phyloP scores from a whole-genome alignment of 1,140 invertebrate genomes.

The Planococcus citri region DNA sequence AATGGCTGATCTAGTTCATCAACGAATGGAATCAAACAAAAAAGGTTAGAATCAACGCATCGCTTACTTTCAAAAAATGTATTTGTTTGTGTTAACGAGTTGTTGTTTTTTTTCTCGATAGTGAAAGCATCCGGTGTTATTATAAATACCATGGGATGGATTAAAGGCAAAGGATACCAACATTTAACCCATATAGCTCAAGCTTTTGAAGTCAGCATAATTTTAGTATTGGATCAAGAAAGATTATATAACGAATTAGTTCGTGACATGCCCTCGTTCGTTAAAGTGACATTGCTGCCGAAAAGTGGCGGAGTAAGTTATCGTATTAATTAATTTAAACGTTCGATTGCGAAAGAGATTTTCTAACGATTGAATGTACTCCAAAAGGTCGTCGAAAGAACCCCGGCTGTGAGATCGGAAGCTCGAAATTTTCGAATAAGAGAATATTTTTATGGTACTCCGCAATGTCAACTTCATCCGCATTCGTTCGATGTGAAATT shows the following conservation, averaged over 20 bases:
- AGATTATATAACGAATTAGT: slow-evolving; percentile 87
- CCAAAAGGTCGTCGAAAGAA: slow-evolving; percentile 70
- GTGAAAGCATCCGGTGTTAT: slow-evolving; percentile 83
- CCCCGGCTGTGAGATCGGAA: slow-evolving; percentile 54
- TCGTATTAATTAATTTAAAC: slow-evolving; percentile 22
- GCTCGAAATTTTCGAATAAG: slow-evolving; percentile 64
- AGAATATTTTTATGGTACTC: slow-evolving; percentile 88
- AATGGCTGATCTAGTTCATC: slow-evolving; percentile 72
- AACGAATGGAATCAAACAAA: slow-evolving; percentile 72
- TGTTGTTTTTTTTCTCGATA: slow-evolving; percentile 36
- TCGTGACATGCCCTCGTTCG: slow-evolving; percentile 82
- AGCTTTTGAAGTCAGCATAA: slow-evolving; percentile 89
- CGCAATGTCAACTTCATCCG: slow-evolving; percentile 69
- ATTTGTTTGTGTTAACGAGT: neutral
- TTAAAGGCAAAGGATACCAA: slow-evolving; percentile 79
- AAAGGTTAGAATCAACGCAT: slow-evolving; percentile 50
- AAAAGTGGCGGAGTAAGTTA: slow-evolving; percentile 86
- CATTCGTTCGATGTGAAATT: slow-evolving; percentile 84
- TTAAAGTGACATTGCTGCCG: slow-evolving; percentile 83
- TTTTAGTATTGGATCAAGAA: slow-evolving; percentile 94
- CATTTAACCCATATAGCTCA: slow-evolving; percentile 71
- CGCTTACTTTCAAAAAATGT: neutral
- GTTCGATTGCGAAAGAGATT: neutral
- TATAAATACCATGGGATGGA: slow-evolving; percentile 97
- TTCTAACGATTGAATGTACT: slow-evolving; percentile 17